A percentile compares a stretch with the other conserved stretches of the same genome.
These are phyloP conservation scores for Ischnus inquisitorius DNA, from an alignment of 2,888 invertebrate species.

Conservation along the genomic window DNA sequence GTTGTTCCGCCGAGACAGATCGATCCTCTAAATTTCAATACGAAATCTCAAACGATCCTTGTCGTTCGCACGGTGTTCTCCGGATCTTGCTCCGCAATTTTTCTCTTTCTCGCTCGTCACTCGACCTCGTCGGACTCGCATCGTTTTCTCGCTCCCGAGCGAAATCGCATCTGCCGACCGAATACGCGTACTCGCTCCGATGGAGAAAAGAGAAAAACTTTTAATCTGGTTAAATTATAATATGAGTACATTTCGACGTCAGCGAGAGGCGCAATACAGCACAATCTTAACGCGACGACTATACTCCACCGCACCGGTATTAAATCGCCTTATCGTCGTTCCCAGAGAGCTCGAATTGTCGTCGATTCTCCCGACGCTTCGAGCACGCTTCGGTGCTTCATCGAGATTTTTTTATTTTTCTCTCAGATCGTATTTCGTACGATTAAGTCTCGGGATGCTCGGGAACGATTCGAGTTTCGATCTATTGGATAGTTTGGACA, in stretches of 20 bases:
- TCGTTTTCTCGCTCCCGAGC: conserved; percentile 1
- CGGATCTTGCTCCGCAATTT: conserved; percentile 10
- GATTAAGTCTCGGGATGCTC: conserved; percentile 40
- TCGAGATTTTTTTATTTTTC: conserved; percentile 12
- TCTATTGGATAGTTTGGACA: not conserved
- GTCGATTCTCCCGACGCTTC: conserved; percentile 27
- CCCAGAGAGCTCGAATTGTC: conserved; percentile 2
- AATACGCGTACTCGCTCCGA: conserved; percentile 9
- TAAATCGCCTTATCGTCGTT: conserved; percentile 61
- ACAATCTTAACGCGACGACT: conserved; percentile 60
- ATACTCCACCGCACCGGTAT: conserved; percentile 1
- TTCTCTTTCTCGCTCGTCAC: conserved; percentile 15
- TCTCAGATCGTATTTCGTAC: conserved; percentile 57
- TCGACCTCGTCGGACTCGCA: conserved; percentile 1
- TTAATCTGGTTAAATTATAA: conserved; percentile 23
- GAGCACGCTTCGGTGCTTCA: not conserved
- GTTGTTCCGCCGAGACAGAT: conserved; percentile 35
- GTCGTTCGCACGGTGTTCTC: conserved; percentile 18
- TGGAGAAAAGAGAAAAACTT: conserved; percentile 1
- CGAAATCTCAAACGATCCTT: conserved; percentile 58
- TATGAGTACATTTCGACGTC: conserved; percentile 19
- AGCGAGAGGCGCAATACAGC: conserved; percentile 33
- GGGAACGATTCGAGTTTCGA: not conserved
- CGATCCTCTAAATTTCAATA: conserved; percentile 59
- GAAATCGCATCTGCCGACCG: too few relatives aligned